phyloP scores from a whole-genome alignment of 2,888 invertebrate species.

The Microchrysa polita region DNA sequence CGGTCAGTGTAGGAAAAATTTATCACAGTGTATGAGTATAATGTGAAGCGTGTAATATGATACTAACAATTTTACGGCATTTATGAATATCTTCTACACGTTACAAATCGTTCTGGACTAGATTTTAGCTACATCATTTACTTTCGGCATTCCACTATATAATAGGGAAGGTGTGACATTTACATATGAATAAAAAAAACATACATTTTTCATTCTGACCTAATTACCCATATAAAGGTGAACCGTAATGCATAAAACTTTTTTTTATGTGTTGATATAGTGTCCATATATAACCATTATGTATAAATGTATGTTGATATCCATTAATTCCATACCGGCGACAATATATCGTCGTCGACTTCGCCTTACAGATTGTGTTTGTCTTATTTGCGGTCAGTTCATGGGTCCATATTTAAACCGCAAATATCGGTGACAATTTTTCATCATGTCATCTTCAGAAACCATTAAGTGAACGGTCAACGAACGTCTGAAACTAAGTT shows the following conservation, averaged over 20 bases:
- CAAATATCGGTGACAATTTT: background rate
- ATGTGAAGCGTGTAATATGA: no score
- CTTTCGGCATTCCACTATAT: background rate
- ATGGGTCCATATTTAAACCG: background rate
- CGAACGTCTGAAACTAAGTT: background rate
- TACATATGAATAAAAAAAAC: background rate
- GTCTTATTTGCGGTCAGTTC: background rate
- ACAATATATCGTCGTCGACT: background rate
- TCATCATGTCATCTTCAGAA: background rate
- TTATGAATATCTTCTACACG: background rate
- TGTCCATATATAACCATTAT: no score
- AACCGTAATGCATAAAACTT: background rate
- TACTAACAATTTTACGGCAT: no score
- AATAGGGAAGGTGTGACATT: background rate
- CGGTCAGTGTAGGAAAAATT: no score
- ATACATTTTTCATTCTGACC: background rate
- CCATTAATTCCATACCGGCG: no score
- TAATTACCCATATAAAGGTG: conserved; percentile 3
- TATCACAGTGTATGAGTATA: no score
- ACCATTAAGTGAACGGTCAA: conserved; percentile 1
- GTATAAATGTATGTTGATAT: no score
- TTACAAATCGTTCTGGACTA: background rate
- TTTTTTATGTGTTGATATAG: no score
- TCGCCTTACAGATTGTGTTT: background rate
- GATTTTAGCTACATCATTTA: background rate